Conservation (phyloP, 2,797 vertebrate species). For the Hemibagrus guttatus region DNA sequence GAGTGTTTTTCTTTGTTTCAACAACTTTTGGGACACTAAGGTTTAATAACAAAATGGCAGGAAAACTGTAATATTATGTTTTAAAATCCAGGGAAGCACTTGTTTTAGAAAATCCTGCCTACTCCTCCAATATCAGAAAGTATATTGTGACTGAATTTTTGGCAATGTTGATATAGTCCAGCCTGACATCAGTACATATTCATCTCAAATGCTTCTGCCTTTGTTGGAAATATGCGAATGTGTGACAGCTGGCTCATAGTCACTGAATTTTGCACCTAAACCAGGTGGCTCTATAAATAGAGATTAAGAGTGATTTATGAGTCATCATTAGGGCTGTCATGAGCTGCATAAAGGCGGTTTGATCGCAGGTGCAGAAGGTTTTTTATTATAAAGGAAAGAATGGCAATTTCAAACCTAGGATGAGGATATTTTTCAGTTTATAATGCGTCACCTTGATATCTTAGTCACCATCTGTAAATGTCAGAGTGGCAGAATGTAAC, state of each 20-base stretch:
- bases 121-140: not conserved
- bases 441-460: conserved; percentile 4
- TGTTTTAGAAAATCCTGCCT: not conserved
- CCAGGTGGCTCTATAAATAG: conserved; percentile 45
- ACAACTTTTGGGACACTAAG: no score
- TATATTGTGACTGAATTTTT: not conserved
- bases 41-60: not conserved
- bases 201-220: not conserved
- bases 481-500: not conserved
- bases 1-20: no score
- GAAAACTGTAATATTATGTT: not conserved
- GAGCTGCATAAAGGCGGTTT: conserved; percentile 27
- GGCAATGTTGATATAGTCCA: not conserved
- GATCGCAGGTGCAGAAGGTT: conserved; percentile 15
- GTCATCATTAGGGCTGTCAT: conserved; percentile 20
- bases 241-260: conserved; percentile 5
- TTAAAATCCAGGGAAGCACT: not conserved
- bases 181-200: not conserved
- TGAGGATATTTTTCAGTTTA: not conserved
- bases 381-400: conserved; percentile 3
- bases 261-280: conserved; percentile 5
- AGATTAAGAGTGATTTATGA: conserved; percentile 44
- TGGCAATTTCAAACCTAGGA: not conserved
- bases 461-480: conserved; percentile 5
- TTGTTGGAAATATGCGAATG: not conserved